These are phyloP conservation scores for Resseliella maxima DNA, from an alignment of 2,888 invertebrate species.

Conservation along the genomic window DNA sequence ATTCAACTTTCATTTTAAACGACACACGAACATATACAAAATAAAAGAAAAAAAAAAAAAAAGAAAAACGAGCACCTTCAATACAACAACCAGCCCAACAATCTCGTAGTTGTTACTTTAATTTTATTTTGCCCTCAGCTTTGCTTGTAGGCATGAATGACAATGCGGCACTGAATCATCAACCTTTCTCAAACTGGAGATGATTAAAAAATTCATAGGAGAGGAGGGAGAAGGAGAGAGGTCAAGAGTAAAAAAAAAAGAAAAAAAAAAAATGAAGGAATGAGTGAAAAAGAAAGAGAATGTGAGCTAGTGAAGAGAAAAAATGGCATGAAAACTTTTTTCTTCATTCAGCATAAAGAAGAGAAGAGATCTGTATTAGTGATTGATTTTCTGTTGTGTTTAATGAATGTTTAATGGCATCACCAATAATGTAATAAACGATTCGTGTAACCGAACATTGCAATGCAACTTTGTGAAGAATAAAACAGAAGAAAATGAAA, in stretches of 20 bases:
- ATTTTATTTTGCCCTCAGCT: not conserved
- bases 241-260: not conserved
- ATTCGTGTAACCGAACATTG: not conserved
- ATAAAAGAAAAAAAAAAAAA: too few species aligned
- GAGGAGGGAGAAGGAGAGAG: not conserved
- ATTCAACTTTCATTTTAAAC: not conserved
- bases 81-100: not conserved
- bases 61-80: not conserved
- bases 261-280: not conserved
- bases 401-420: constrained; percentile 11
- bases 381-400: constrained; percentile 34
- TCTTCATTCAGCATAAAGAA: not conserved
- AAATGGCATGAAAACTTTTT: not conserved
- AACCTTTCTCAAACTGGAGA: not conserved
- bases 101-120: not conserved
- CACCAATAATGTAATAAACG: constrained; percentile 24
- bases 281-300: not conserved
- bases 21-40: too few species aligned
- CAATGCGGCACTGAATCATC: constrained; percentile 17
- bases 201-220: not conserved
- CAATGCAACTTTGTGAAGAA: too few species aligned
- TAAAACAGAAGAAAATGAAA: not conserved
- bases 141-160: not conserved
- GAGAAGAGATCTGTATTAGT: not conserved
- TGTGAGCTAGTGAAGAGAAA: not conserved